Conservation (phyloP, 1,140 invertebrate species). For the Harlomillsia oculata region DNA sequence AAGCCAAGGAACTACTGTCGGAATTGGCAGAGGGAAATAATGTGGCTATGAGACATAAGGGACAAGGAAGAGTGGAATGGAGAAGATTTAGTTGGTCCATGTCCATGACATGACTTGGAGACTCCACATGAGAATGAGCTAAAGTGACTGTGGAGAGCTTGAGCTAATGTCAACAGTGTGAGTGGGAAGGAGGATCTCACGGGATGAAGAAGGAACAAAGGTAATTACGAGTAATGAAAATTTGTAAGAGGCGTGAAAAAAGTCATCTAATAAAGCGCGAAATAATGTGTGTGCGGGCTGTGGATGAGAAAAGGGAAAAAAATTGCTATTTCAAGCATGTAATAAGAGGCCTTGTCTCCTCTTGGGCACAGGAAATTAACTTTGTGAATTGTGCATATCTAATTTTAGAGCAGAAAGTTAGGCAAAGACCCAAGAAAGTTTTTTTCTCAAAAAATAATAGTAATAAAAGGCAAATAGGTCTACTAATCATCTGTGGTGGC, state of each 20-base stretch:
- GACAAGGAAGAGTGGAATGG: not conserved
- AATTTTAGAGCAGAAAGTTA: conserved; percentile 34
- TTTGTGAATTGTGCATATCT: conserved; percentile 37
- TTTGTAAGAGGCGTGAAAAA: conserved; percentile 33
- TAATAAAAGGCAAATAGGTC: conserved; percentile 36
- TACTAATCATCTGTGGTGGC: conserved; percentile 34
- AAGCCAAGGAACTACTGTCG: too few relatives aligned
- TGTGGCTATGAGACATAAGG: too few relatives aligned
- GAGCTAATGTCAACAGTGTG: not conserved
- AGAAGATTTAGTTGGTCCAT: conserved; percentile 11
- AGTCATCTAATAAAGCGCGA: conserved; percentile 34
- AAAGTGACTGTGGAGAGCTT: conserved; percentile 1
- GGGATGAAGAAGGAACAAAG: conserved; percentile 8
- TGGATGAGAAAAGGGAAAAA: conserved; percentile 17
- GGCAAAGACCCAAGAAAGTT: conserved; percentile 27
- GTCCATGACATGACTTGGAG: too few relatives aligned
- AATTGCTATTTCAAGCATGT: conserved; percentile 35
- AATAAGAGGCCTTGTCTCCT: conserved; percentile 34
- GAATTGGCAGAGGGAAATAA: too few relatives aligned
- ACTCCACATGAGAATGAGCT: too few relatives aligned
- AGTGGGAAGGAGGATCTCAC: conserved; percentile 2
- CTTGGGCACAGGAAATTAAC: conserved; percentile 35
- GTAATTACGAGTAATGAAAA: conserved; percentile 36
- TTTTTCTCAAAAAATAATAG: conserved; percentile 35
- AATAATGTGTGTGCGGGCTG: conserved; percentile 28